phyloP scores from a whole-genome alignment of 2,888 invertebrate genomes.

The Scaptomyza tumidula region DNA sequence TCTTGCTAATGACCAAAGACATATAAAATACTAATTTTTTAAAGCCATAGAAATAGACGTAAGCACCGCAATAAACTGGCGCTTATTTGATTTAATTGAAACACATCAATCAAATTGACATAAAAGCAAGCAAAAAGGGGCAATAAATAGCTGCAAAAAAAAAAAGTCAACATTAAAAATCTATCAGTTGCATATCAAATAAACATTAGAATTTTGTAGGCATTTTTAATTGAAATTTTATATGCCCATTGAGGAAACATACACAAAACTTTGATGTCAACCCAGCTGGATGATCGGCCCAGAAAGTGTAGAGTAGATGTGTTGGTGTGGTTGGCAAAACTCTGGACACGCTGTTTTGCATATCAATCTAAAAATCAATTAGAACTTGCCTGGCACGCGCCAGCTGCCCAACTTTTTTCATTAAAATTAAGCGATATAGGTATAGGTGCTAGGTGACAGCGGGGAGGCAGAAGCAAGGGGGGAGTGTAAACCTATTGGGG shows the following conservation, averaged over 20 bases:
- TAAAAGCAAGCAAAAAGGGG: conserved; percentile 6
- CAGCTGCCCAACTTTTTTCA: conserved; percentile 63
- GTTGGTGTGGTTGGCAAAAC: neutral
- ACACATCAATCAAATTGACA: conserved; percentile 27
- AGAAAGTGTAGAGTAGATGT: neutral
- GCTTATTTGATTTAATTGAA: neutral
- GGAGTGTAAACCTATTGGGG: conserved; percentile 17
- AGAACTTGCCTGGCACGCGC: conserved; percentile 73
- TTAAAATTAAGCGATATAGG: conserved; percentile 68
- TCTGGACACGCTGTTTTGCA: conserved; percentile 71
- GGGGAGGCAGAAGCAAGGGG: neutral
- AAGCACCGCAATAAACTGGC: conserved; percentile 1
- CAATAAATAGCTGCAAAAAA: neutral
- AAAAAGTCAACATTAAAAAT: conserved; percentile 11
- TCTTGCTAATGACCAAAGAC: neutral
- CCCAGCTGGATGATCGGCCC: conserved; percentile 24
- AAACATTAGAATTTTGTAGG: conserved; percentile 65
- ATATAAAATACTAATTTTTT: neutral
- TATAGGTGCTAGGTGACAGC: neutral
- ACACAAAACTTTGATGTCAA: conserved; percentile 60
- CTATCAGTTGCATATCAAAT: conserved; percentile 71
- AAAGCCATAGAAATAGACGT: neutral
- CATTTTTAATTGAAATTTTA: conserved; percentile 74
- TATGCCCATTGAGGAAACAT: conserved; percentile 45
- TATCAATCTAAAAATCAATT: conserved; percentile 81